These are phyloP conservation scores for Brachionichthys hirsutus DNA, from an alignment of 2,113 vertebrate species.

Conservation along the genomic window DNA sequence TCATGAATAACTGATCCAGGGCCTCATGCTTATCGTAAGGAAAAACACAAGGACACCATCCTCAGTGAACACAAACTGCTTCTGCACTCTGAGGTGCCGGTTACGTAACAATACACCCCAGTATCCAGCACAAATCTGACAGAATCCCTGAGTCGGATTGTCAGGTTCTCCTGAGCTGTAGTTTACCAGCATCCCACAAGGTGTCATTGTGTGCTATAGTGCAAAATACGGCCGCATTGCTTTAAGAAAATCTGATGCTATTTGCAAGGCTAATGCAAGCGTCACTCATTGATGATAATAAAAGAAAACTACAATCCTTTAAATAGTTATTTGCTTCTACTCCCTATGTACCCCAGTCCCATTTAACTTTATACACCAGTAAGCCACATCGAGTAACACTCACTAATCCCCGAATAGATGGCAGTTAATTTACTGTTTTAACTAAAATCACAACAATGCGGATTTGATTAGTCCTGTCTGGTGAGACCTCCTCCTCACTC, in stretches of 20 bases:
- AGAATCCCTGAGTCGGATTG: constrained; percentile 11
- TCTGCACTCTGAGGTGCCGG: background rate
- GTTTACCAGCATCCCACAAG: constrained; percentile 64
- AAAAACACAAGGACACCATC: background rate
- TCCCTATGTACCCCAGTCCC: background rate
- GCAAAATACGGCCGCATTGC: constrained; percentile 22
- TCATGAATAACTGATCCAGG: constrained; percentile 20
- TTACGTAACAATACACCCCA: background rate
- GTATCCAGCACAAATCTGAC: constrained; percentile 13
- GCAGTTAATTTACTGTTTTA: constrained; percentile 7
- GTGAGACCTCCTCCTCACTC: constrained; percentile 21
- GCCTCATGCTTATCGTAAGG: constrained; percentile 16
- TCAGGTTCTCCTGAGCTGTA: constrained; percentile 43
- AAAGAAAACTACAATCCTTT: constrained; percentile 7
- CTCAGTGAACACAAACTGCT: background rate
- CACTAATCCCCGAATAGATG: constrained; percentile 10
- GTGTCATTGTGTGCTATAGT: constrained; percentile 61
- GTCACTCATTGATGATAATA: constrained; percentile 51
- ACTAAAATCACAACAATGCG: constrained; percentile 10
- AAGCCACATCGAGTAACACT: background rate
- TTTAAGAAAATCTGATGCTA: constrained; percentile 53
- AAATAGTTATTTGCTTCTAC: constrained; percentile 17
- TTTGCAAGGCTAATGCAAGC: constrained; percentile 55
- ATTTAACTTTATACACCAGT: constrained; percentile 2
- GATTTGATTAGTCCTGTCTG: constrained; percentile 10